Evolutionary conservation across 2,797 vertebrate genomes (phyloP).

Genomic region (Naso thynnoides): DNA sequence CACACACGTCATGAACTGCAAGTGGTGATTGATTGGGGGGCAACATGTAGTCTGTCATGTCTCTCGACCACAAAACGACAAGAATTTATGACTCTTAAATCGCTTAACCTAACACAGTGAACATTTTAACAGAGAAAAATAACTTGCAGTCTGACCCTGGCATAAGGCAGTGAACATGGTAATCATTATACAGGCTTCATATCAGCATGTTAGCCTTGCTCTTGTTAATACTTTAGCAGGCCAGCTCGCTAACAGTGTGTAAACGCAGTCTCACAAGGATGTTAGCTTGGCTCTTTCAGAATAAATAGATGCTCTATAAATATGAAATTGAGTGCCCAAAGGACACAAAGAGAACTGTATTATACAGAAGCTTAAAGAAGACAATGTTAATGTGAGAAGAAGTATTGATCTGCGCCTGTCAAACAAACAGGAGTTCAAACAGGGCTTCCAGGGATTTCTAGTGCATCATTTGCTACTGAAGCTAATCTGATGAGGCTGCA

Average conservation of each 20-base stretch:
- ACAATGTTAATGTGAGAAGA: conserved; percentile 21
- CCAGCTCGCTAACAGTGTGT: background rate
- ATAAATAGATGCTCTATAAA: background rate
- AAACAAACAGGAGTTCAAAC: conserved; percentile 42
- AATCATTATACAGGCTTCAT: too few relatives aligned
- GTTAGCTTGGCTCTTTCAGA: background rate
- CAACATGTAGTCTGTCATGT: too few relatives aligned
- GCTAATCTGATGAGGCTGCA: conserved; percentile 56
- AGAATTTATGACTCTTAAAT: too few relatives aligned
- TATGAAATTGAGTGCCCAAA: background rate
- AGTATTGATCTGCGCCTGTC: conserved; percentile 40
- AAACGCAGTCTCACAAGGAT: background rate
- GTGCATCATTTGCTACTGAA: conserved; percentile 37
- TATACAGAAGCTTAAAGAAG: conserved; percentile 1
- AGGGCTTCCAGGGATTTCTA: conserved; percentile 41
- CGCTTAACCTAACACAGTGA: too few relatives aligned
- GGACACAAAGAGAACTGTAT: background rate
- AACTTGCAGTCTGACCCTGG: too few relatives aligned
- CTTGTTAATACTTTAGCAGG: too few relatives aligned
- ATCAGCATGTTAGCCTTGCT: background rate
- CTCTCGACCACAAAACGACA: too few relatives aligned
- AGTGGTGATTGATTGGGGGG: too few relatives aligned
- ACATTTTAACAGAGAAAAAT: too few relatives aligned
- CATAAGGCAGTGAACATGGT: too few relatives aligned
- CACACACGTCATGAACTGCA: too few relatives aligned